Evolutionary conservation across 2,888 invertebrate species (phyloP).

Genomic region (Melanargia galathea): DNA sequence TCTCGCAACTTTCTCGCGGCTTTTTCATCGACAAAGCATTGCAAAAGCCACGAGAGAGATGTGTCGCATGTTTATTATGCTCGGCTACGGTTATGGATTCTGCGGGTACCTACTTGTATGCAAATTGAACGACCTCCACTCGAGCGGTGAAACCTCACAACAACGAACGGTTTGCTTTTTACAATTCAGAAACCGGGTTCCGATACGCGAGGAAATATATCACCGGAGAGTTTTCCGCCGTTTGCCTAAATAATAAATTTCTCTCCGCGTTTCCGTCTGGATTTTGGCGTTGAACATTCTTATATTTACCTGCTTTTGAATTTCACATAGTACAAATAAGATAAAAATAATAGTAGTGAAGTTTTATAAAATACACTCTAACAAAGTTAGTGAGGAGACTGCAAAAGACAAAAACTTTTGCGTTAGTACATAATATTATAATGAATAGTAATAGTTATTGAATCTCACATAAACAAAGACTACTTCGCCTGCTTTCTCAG

Average conservation of each 20-base stretch:
- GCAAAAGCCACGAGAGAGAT: too few relatives aligned
- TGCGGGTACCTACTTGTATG: conserved; percentile 34
- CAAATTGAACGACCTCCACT: conserved; percentile 30
- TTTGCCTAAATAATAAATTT: conserved; percentile 23
- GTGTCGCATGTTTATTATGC: too few relatives aligned
- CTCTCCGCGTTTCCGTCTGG: conserved; percentile 16
- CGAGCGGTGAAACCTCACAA: conserved; percentile 14
- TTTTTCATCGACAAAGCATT: too few relatives aligned
- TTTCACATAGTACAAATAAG: neutral
- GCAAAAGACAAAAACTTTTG: too few relatives aligned
- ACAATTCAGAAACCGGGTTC: conserved; percentile 14
- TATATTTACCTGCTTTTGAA: conserved; percentile 7
- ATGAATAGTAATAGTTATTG: too few relatives aligned
- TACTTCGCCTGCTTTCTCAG: too few relatives aligned
- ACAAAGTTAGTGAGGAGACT: too few relatives aligned
- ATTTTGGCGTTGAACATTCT: conserved; percentile 9
- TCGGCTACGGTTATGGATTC: conserved; percentile 6
- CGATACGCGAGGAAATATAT: conserved; percentile 16
- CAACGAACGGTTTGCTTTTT: conserved; percentile 19
- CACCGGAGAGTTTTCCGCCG: conserved; percentile 21
- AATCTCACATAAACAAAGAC: too few relatives aligned
- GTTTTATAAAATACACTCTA: too few relatives aligned
- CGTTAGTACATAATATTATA: too few relatives aligned
- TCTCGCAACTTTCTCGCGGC: too few relatives aligned
- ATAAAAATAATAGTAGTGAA: neutral